Percentiles rank a stretch among this genome's conserved stretches.
Conservation (phyloP, 2,888 invertebrate genomes). For the Actias luna region DNA sequence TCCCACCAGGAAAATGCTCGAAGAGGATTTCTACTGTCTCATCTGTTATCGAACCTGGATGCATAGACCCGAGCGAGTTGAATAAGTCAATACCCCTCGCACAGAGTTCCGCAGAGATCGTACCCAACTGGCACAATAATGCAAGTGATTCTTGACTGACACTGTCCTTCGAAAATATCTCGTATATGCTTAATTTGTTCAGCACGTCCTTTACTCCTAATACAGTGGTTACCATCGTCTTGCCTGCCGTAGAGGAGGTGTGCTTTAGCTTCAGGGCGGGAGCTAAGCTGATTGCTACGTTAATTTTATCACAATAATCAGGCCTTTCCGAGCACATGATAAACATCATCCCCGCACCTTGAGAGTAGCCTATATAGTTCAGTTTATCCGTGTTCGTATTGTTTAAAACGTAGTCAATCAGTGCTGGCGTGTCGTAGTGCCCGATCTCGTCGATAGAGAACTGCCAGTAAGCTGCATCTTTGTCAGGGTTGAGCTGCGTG, state of each 20-base stretch:
- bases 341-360: constrained; percentile 85
- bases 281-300: constrained; percentile 82
- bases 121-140: constrained; percentile 50
- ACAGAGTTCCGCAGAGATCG: constrained; percentile 41
- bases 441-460: constrained; percentile 90
- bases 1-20: constrained; percentile 58
- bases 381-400: constrained; percentile 45
- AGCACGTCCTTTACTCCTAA: constrained; percentile 36
- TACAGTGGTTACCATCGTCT: constrained; percentile 29
- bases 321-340: constrained; percentile 85
- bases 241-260: constrained; percentile 51
- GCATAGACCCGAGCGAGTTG: constrained; percentile 38
- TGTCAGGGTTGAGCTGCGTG: constrained; percentile 46
- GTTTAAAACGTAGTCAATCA: constrained; percentile 54
- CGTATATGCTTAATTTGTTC: constrained; percentile 38
- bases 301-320: constrained; percentile 84
- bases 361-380: constrained; percentile 87
- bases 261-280: constrained; percentile 80
- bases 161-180: constrained; percentile 51
- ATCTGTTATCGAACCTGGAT: constrained; percentile 50
- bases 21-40: constrained; percentile 44
- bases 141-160: constrained; percentile 49
- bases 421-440: constrained; percentile 87
- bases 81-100: constrained; percentile 33
- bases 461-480: constrained; percentile 76